Evolutionary conservation across 2,113 vertebrate species (phyloP).

Genomic region (Notiomystis cincta): DNA sequence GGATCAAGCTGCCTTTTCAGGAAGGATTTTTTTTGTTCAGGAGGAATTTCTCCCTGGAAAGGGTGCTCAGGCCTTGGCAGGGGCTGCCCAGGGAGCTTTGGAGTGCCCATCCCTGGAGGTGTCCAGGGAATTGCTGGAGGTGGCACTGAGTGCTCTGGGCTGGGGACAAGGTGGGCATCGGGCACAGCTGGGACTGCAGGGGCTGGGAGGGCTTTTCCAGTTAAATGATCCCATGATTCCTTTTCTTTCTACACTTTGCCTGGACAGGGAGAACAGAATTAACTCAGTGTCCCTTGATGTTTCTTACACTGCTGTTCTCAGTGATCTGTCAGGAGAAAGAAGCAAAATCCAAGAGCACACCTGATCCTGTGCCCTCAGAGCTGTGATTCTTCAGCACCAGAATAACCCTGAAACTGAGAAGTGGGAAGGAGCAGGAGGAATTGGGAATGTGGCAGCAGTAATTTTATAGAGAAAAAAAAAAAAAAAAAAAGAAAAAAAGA

Average conservation of each 20-base stretch:
- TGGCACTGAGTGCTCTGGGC: not conserved
- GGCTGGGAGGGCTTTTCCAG: not conserved
- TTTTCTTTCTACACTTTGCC: not conserved
- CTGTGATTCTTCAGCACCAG: not conserved
- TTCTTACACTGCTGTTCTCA: not conserved
- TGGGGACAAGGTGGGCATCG: not conserved
- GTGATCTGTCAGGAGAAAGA: not conserved
- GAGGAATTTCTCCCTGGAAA: rapidly evolving
- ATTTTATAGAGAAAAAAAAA: not conserved
- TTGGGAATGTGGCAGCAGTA: not conserved
- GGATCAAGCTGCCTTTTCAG: not conserved
- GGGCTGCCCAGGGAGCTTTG: not conserved
- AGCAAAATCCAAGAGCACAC: not conserved
- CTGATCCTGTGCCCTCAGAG: not conserved
- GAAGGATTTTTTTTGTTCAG: not conserved
- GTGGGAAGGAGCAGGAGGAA: not conserved
- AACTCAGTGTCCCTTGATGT: not conserved
- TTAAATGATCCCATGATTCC: rapidly evolving
- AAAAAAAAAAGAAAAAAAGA: too few species aligned
- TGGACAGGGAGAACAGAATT: not conserved
- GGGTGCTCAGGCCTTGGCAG: not conserved
- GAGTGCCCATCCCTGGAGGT: not conserved
- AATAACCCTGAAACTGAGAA: not conserved
- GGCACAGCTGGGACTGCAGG: rapidly evolving
- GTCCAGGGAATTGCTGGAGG: not conserved